Conservation (phyloP, 2,888 invertebrate genomes). For the Dicycla oo region DNA sequence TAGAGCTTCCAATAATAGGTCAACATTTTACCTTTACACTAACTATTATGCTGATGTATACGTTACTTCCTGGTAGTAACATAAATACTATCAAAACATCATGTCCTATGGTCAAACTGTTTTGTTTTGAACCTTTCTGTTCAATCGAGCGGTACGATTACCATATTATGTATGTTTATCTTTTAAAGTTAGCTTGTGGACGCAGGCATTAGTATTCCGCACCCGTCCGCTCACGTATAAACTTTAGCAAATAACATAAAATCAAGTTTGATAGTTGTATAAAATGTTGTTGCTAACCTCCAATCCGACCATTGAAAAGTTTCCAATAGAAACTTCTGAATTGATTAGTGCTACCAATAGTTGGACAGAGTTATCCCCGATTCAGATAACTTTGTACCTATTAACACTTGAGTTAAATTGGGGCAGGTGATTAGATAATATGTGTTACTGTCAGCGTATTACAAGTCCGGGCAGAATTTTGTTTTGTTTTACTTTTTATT, state of each 20-base stretch:
- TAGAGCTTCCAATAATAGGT: background rate
- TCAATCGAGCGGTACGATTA: constrained; percentile 41
- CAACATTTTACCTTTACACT: background rate
- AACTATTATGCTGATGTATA: constrained; percentile 6
- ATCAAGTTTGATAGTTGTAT: constrained; percentile 64
- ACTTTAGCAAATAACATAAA: constrained; percentile 63
- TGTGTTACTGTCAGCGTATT: constrained; percentile 28
- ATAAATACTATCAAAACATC: constrained; percentile 22
- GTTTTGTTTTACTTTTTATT: constrained; percentile 29
- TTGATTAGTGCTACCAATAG: constrained; percentile 69
- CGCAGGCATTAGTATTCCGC: constrained; percentile 54
- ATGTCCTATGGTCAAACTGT: constrained; percentile 25
- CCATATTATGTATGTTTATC: constrained; percentile 55
- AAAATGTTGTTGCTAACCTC: constrained; percentile 63
- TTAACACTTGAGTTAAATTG: constrained; percentile 56
- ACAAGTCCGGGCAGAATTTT: constrained; percentile 2
- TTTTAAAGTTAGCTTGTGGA: constrained; percentile 49
- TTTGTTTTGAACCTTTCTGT: constrained; percentile 55
- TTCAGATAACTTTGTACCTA: constrained; percentile 59
- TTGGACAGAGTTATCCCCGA: constrained; percentile 64
- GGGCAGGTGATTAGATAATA: constrained; percentile 51
- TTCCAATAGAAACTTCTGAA: constrained; percentile 66
- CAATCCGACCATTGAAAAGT: constrained; percentile 66
- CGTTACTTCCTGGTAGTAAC: constrained; percentile 1
- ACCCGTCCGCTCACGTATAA: constrained; percentile 55